Conservation (phyloP, 2,797 vertebrate genomes). For the Acanthis flammea region DNA sequence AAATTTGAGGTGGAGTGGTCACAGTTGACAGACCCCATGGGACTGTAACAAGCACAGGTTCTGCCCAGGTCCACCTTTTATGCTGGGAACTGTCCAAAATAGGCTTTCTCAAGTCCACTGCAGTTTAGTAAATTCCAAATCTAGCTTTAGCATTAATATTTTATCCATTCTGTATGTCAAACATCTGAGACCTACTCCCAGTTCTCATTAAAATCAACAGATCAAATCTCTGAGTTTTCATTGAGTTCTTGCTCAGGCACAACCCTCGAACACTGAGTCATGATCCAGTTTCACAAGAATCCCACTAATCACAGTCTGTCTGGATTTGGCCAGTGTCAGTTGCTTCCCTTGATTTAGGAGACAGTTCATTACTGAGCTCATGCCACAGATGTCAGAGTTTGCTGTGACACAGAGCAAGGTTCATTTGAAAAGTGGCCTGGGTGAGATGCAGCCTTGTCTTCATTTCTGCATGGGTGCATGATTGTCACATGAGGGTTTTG, state of each 20-base stretch:
- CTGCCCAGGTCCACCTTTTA: background rate
- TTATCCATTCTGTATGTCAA: background rate
- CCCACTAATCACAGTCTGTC: background rate
- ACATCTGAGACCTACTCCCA: background rate
- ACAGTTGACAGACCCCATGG: background rate
- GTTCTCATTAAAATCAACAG: background rate
- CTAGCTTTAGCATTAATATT: background rate
- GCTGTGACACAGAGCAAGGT: background rate
- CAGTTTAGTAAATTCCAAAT: background rate
- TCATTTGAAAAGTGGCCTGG: background rate
- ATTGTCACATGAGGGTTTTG: background rate
- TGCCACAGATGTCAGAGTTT: background rate
- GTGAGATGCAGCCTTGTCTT: background rate
- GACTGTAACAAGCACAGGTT: background rate
- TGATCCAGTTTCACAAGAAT: background rate
- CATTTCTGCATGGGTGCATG: background rate
- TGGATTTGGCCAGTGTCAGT: background rate
- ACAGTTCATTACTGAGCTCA: background rate
- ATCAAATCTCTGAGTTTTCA: background rate
- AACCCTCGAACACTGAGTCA: background rate
- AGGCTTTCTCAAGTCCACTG: background rate
- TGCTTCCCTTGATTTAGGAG: background rate
- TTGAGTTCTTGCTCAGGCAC: background rate
- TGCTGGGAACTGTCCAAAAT: background rate
- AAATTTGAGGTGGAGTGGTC: conserved; percentile 7